These are phyloP conservation scores for Panthera uncia DNA, from an alignment of 2,113 vertebrate genomes.

Conservation along the genomic window DNA sequence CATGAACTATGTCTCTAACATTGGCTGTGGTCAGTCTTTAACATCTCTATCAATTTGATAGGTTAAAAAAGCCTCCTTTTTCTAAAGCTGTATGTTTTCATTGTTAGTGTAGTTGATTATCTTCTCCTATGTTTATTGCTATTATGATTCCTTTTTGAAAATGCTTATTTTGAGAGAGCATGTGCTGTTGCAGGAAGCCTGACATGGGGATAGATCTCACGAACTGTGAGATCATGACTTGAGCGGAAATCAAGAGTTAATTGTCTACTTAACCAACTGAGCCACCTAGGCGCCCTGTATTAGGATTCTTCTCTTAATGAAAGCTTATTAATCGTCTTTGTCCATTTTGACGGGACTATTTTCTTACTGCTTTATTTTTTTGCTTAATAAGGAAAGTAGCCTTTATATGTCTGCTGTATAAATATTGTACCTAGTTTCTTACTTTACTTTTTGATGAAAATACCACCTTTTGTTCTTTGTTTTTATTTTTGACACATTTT, in stretches of 20 bases:
- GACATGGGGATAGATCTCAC: no score
- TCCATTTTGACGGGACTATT: neutral
- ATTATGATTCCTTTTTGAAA: neutral
- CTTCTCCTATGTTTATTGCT: neutral
- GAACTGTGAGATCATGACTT: no score
- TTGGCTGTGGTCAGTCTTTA: neutral
- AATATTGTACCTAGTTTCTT: neutral
- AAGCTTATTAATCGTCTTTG: neutral
- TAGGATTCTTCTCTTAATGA: neutral
- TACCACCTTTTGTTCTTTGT: neutral
- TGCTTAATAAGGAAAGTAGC: neutral
- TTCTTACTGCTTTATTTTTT: neutral
- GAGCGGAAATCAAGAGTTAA: no score
- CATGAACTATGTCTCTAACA: neutral
- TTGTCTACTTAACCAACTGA: no score
- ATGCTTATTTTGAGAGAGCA: no score
- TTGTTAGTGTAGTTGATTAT: neutral
- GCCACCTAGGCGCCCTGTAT: no score
- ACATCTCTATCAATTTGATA: neutral
- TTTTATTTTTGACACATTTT: neutral
- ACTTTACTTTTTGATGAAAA: neutral
- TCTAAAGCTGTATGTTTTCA: neutral
- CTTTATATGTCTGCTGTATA: neutral
- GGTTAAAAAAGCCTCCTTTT: neutral
- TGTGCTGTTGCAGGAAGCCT: no score